Base-by-base conservation (phyloP, 2,888 invertebrate genomes). In the Cataglyphis cursor region DNA sequence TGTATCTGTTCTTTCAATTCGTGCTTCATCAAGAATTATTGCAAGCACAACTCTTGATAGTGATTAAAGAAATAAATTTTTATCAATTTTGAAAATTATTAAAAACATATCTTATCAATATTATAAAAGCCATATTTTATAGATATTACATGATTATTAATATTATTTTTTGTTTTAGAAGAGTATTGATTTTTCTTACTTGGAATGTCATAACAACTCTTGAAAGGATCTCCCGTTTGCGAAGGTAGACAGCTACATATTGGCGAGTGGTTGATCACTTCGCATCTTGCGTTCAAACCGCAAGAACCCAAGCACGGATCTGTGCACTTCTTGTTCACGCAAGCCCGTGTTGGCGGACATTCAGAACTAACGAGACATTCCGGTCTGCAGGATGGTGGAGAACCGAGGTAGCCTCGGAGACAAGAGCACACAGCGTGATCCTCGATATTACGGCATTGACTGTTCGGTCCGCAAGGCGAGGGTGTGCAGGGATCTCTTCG, bases 211-310 rank as follows among this genome's bases (percentile, higher is more conserved):
- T 96, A 96, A 93, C 97, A 97, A 89, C 97, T 96, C 93, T 96
- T 96, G 95, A 98, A 97, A 74, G 98, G 97, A 96, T 98, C 97
- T 57, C 98, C 98, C 35, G 95, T 95, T 89, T 95, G 95, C 6
- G 95, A 95, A 38, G 94, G 92, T 4, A 94, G 88, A 83, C 96
- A 96, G 51, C 95, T 94, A 86, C 96, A 96, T 68, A 95, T 95
- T 1, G 96, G 96, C 57, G 95, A 94, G 85, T 96, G 96, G 83
- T 95, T 95, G 81, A 96, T 95, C 2, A 96, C 95, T 92, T 96
- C 96, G 95, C 96, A 95, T n/a, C 95, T 93, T 1, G 96, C 96
- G 76, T 95, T 95, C 28, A 95, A 90, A 1, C 96, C 96, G 84
- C 96, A 96, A 8, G 95, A 94, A 12, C 95, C 95, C 1, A 94